A percentile compares a stretch with the other conserved stretches of the same genome.
Conservation (phyloP, 2,888 invertebrate genomes). For the Acanthopleura granulata region DNA sequence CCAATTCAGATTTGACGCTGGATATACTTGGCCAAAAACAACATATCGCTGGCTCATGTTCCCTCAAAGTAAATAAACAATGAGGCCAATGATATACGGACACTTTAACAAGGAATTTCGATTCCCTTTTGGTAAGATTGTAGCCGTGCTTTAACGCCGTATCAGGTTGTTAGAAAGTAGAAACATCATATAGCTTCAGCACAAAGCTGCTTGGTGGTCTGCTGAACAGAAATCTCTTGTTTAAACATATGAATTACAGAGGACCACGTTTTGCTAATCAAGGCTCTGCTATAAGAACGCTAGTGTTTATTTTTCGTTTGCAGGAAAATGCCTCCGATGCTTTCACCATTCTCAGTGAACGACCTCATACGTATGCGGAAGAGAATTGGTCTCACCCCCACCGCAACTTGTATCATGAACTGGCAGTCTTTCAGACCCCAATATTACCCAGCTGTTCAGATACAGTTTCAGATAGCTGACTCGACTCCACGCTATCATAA, state of each 20-base stretch:
- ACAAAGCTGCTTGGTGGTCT: slow-evolving; percentile 8
- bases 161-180: not conserved
- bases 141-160: not conserved
- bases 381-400: too few species aligned
- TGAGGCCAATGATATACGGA: too few species aligned
- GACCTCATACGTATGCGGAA: not conserved
- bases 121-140: not conserved
- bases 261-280: slow-evolving; percentile 8
- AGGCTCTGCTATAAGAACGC: slow-evolving; percentile 1
- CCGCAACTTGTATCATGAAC: too few species aligned
- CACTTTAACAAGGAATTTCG: not conserved
- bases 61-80: too few species aligned
- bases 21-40: too few species aligned
- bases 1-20: too few species aligned
- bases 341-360: not conserved
- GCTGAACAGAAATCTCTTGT: slow-evolving; percentile 13
- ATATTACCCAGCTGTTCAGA: not conserved
- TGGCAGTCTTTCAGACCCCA: not conserved
- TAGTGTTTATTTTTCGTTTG: slow-evolving; percentile 12
- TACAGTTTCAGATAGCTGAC: not conserved
- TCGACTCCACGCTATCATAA: not conserved
- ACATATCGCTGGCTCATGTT: too few species aligned
- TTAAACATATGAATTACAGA: slow-evolving; percentile 13
- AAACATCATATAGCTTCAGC: not conserved
- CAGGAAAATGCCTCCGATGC: slow-evolving; percentile 1